Evolutionary conservation across 2,113 vertebrate genomes (phyloP), one percentile per base, ranked within the genome.

Genomic region (Lucifuga dentata): DNA sequence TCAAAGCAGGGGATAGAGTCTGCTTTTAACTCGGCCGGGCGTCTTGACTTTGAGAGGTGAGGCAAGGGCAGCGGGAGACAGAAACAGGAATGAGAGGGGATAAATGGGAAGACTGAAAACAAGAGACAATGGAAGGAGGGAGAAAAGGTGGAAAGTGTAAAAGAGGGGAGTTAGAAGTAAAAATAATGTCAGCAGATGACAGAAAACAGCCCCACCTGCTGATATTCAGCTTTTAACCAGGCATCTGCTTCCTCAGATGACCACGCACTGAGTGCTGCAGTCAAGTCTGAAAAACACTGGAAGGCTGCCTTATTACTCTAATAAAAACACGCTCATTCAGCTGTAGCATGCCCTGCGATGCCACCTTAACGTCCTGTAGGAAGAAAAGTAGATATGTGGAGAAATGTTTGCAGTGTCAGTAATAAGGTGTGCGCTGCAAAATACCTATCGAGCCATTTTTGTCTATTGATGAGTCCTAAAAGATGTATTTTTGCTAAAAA

Each of bases 11-110:
- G 35, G 39, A 45, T 62, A 57, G 23, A 80, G 67, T 40, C 44
- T 84, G 78, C 83, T 73, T 81, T 87, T 81, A 88, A 82, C 65
- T 57, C 53, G 76, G 57, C 58, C 23, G 80, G 73, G 62, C 69
- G 58, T 57, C 69, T 83, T 74, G 50, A 73, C 64, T 80, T 56
- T 80, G 58, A 65, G 62, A 68, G 69, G 77, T 71, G 58, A 82
- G 57, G 46, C 45, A 35, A 50, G 73, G 76, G 61, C 39, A 29
- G 7, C 26, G n/a, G 29, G 46, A n/a, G 32, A 33, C n/a, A 43
- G 52, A 61, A 52, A 73, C 16, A 49, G 12, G 56, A 50, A 58
- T 5, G 8, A 36, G 44, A 39, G 35, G 75, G 51, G 21, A 64
- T 50, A 61, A 56, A 72, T 13, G 11, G 24, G 50, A 35, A 66